phyloP scores from a whole-genome alignment of 2,113 vertebrate genomes.

The Melanotaenia duboulayi region DNA sequence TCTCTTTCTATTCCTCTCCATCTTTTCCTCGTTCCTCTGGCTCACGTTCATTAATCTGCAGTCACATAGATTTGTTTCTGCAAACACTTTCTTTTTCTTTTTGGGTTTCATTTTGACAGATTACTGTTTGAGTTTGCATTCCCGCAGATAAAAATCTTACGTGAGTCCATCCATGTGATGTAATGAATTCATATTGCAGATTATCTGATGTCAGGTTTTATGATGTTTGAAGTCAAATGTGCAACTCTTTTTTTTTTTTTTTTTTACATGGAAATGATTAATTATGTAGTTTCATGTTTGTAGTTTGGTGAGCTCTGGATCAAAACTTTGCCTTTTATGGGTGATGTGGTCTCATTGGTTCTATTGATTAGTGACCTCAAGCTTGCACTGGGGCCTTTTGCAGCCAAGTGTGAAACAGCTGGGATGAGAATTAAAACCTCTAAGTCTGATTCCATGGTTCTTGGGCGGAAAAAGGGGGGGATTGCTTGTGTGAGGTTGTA shows the following conservation, averaged over 20 bases:
- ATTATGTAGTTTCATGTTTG: not conserved
- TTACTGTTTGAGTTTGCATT: not conserved
- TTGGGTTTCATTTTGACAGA: constrained; percentile 2
- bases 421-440: not conserved
- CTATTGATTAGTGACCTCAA: not conserved
- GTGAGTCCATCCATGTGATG: not conserved
- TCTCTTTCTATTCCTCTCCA: constrained; percentile 40
- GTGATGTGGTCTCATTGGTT: constrained; percentile 1
- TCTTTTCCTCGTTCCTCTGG: constrained; percentile 27
- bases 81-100: constrained; percentile 15
- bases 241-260: not conserved
- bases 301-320: not conserved
- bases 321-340: not conserved
- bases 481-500: not conserved
- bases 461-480: not conserved
- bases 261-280: not conserved
- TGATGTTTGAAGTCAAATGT: constrained; percentile 1
- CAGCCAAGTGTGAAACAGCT: not conserved
- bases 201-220: not conserved
- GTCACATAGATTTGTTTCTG: constrained; percentile 26
- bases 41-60: constrained; percentile 48
- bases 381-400: not conserved
- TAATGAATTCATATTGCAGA: not conserved
- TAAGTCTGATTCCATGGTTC: not conserved
- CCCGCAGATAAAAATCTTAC: not conserved